These are phyloP conservation scores for Thaleichthys pacificus DNA, from an alignment of 2,797 vertebrate genomes.

Conservation along the genomic window DNA sequence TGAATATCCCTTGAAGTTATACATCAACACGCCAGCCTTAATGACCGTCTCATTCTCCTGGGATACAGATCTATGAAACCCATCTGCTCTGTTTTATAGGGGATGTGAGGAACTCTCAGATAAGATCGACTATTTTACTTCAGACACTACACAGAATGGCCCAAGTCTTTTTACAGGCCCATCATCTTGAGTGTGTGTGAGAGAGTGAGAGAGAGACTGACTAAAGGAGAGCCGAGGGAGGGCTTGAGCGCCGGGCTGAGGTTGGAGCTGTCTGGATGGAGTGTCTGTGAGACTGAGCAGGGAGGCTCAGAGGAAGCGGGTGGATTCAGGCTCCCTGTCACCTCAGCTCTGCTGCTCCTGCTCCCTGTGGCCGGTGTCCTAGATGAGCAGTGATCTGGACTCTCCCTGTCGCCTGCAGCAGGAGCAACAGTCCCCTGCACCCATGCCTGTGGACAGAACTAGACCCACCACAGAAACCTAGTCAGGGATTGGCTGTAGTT, in stretches of 20 bases:
- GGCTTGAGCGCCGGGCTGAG: background rate
- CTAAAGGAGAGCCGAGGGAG: background rate
- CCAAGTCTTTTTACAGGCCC: too few relatives aligned
- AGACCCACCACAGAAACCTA: background rate
- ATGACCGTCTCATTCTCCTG: too few relatives aligned
- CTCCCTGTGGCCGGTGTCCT: background rate
- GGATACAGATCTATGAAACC: too few relatives aligned
- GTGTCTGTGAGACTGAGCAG: background rate
- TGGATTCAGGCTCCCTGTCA: background rate
- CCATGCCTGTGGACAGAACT: background rate
- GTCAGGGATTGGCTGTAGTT: background rate
- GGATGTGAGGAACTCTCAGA: too few relatives aligned
- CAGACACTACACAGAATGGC: too few relatives aligned
- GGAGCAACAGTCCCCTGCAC: background rate
- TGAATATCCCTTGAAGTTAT: background rate
- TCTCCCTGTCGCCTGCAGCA: background rate
- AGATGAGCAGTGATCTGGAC: background rate
- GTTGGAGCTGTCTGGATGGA: background rate
- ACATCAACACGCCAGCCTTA: too few relatives aligned
- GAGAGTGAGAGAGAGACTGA: too few relatives aligned
- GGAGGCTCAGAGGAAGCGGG: background rate
- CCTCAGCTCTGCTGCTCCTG: background rate
- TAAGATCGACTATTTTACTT: too few relatives aligned
- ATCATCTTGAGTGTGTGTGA: too few relatives aligned
- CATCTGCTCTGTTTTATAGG: too few relatives aligned